These are phyloP conservation scores for Luperina nickerlii DNA, from an alignment of 2,888 invertebrate genomes.

Conservation along the genomic window DNA sequence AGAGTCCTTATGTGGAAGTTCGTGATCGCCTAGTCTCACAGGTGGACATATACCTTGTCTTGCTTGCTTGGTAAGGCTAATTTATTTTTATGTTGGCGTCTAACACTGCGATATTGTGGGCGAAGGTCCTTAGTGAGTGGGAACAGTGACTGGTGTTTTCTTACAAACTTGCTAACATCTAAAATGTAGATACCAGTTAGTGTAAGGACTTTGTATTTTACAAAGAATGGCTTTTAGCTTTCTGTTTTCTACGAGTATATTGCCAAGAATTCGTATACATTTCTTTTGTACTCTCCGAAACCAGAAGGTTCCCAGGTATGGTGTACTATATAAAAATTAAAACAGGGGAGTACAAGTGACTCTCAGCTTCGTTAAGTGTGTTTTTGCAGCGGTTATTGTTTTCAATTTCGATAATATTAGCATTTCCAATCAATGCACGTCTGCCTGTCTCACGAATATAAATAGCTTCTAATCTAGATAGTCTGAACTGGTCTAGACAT, in stretches of 20 bases:
- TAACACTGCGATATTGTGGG: neutral
- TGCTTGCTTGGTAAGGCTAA: neutral
- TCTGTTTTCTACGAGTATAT: too few species aligned
- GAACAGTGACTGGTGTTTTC: too few species aligned
- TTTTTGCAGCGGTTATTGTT: neutral
- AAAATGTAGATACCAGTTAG: too few species aligned
- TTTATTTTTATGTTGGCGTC: neutral
- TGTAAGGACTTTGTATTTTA: too few species aligned
- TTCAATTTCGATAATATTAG: constrained; percentile 1
- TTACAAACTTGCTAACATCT: too few species aligned
- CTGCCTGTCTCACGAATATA: constrained; percentile 7
- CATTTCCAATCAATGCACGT: constrained; percentile 12
- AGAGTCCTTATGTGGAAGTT: too few species aligned
- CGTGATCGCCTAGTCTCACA: too few species aligned
- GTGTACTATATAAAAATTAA: too few species aligned
- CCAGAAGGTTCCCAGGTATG: neutral
- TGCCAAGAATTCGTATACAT: too few species aligned
- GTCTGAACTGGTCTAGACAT: constrained; percentile 42
- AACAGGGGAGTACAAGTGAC: neutral
- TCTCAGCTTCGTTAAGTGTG: neutral
- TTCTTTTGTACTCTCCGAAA: neutral
- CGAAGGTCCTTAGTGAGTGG: neutral
- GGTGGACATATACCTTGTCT: too few species aligned
- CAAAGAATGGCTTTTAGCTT: too few species aligned
- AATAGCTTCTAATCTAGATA: constrained; percentile 28